A percentile compares a stretch with the other conserved stretches of the same genome.
Evolutionary conservation across 2,113 vertebrate genomes (phyloP).

Genomic region (Oryzias javanicus): DNA sequence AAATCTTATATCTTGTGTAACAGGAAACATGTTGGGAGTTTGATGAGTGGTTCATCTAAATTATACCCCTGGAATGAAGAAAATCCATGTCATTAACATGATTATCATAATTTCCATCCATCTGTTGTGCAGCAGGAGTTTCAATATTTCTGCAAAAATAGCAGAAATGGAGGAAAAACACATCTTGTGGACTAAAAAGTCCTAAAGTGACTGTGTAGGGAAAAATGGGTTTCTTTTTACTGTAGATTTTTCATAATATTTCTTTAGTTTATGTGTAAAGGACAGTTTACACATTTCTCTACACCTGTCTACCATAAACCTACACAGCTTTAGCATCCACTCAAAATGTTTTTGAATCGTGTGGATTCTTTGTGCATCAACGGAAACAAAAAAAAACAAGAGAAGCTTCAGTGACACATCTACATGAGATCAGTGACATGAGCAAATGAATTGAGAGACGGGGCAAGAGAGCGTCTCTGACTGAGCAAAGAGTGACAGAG

Average conservation of each 20-base stretch:
- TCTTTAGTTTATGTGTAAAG: no score
- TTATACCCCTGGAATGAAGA: slow-evolving; percentile 27
- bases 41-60: slow-evolving; percentile 20
- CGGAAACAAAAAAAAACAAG: slow-evolving; percentile 53
- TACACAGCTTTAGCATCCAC: slow-evolving; percentile 39
- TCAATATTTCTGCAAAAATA: slow-evolving; percentile 31
- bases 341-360: slow-evolving; percentile 59
- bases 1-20: no score
- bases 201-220: slow-evolving; percentile 10
- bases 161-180: slow-evolving; percentile 24
- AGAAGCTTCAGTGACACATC: slow-evolving; percentile 64
- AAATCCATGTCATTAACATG: slow-evolving; percentile 44
- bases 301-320: slow-evolving; percentile 25
- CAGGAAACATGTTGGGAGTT: slow-evolving; percentile 7
- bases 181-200: slow-evolving; percentile 24
- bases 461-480: slow-evolving; percentile 32
- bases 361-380: slow-evolving; percentile 31
- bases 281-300: slow-evolving; percentile 22
- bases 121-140: slow-evolving; percentile 43
- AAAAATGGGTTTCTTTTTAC: slow-evolving; percentile 14
- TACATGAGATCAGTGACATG: no score
- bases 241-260: no score
- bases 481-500: slow-evolving; percentile 30
- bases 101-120: slow-evolving; percentile 52
- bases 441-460: slow-evolving; percentile 53